A percentile compares a stretch with the other conserved stretches of the same genome.
These are phyloP conservation scores for Hermaeophaga mercurialis DNA, from an alignment of 2,888 invertebrate genomes.

Conservation along the genomic window DNA sequence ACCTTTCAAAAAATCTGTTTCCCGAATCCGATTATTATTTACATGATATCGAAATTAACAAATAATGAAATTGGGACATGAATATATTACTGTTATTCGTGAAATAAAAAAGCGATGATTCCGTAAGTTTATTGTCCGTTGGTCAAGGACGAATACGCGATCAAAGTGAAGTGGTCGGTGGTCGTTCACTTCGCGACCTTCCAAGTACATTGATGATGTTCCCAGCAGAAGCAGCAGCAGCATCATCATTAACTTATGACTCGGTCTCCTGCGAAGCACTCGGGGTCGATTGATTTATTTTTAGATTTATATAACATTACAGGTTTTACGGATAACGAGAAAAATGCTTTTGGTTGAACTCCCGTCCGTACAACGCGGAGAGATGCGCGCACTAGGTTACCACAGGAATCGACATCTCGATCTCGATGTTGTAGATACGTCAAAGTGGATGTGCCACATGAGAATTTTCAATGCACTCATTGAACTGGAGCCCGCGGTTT, in stretches of 20 bases:
- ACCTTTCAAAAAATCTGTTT: too few relatives aligned
- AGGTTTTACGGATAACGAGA: constrained; percentile 16
- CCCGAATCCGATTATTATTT: too few relatives aligned
- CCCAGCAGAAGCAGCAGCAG: not conserved
- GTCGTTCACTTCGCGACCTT: constrained; percentile 54
- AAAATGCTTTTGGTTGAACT: too few relatives aligned
- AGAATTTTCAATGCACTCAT: too few relatives aligned
- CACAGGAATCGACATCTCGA: too few relatives aligned
- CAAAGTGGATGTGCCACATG: too few relatives aligned
- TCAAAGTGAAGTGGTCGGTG: constrained; percentile 32
- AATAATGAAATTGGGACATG: constrained; percentile 10
- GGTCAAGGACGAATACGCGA: constrained; percentile 45
- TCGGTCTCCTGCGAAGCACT: constrained; percentile 10
- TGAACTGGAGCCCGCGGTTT: too few relatives aligned
- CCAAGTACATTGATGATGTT: constrained; percentile 47
- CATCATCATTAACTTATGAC: constrained; percentile 20
- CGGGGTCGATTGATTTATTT: constrained; percentile 12
- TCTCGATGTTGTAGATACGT: too few relatives aligned
- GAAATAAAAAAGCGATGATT: constrained; percentile 1
- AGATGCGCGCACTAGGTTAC: not conserved
- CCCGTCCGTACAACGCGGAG: not conserved
- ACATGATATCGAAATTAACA: constrained; percentile 1
- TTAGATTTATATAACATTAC: constrained; percentile 21
- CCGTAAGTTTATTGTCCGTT: constrained; percentile 29
- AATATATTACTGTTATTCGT: not conserved